Evolutionary conservation across 2,888 invertebrate species (phyloP).

Genomic region (Megastigmus dorsalis): DNA sequence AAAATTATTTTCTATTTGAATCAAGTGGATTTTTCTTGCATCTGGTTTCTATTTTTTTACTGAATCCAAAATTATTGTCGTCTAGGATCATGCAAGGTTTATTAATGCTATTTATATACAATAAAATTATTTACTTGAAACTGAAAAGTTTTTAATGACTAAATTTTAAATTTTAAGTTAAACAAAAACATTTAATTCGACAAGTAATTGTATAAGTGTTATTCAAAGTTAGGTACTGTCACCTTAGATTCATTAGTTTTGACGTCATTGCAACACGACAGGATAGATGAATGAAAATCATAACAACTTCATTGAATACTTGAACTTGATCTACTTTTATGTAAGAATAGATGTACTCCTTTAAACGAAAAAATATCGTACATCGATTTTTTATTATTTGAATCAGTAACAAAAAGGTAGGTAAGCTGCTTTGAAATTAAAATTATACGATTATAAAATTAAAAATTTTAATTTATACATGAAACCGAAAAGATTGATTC

Average conservation of each 20-base stretch:
- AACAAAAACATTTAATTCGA: too few species aligned
- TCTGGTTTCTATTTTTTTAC: background rate
- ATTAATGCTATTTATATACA: background rate
- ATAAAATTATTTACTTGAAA: background rate
- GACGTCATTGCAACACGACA: conserved; percentile 11
- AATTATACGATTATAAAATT: too few species aligned
- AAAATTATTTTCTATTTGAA: too few species aligned
- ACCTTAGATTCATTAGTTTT: conserved; percentile 20
- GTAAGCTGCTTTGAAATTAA: too few species aligned
- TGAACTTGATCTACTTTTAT: conserved; percentile 25
- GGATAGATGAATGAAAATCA: conserved; percentile 18
- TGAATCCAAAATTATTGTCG: background rate
- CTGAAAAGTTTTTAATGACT: background rate
- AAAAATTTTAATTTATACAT: too few species aligned
- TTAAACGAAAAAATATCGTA: background rate
- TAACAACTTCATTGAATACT: conserved; percentile 9
- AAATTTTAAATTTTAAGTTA: background rate
- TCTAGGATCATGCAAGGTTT: background rate
- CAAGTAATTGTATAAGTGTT: conserved; percentile 8
- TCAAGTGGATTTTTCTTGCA: too few species aligned
- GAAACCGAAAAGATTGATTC: too few species aligned
- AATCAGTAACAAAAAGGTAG: too few species aligned
- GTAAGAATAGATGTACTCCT: background rate
- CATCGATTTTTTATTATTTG: too few species aligned
- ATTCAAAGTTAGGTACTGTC: conserved; percentile 4